These are phyloP conservation scores for Diplolepis rosae DNA, from an alignment of 2,888 invertebrate genomes.

Conservation along the genomic window DNA sequence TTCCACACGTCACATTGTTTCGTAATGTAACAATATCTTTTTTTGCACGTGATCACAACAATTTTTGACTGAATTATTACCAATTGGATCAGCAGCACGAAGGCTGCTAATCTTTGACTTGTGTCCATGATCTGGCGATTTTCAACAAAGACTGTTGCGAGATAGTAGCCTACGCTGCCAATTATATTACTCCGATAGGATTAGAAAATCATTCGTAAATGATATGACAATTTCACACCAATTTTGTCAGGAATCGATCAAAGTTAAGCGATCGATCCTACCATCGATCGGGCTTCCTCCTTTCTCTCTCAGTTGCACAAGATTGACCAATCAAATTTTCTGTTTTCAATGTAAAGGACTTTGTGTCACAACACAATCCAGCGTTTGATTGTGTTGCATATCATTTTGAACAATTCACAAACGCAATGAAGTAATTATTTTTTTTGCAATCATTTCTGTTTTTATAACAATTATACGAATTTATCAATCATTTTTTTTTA, in stretches of 20 bases:
- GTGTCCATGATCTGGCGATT: constrained; percentile 54
- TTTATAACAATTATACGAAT: no score
- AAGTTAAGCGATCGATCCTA: constrained; percentile 46
- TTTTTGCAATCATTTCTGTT: no score
- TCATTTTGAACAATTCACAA: no score
- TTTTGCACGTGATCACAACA: no score
- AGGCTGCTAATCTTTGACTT: constrained; percentile 44
- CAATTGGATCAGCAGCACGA: constrained; percentile 55
- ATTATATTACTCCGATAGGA: constrained; percentile 63
- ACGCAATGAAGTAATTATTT: no score
- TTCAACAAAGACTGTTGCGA: constrained; percentile 57
- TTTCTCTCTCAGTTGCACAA: constrained; percentile 68
- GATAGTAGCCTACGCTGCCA: constrained; percentile 47
- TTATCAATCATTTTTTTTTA: no score
- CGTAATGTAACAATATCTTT: neutral
- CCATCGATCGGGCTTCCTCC: constrained; percentile 64
- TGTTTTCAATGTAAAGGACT: constrained; percentile 37
- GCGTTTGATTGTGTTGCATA: no score
- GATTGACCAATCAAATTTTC: constrained; percentile 44
- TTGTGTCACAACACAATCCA: no score
- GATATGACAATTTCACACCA: constrained; percentile 65
- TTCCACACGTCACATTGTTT: constrained; percentile 2
- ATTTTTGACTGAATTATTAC: constrained; percentile 45
- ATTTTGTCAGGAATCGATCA: constrained; percentile 44
- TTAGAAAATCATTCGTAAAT: constrained; percentile 59